These are phyloP conservation scores for Carettochelys insculpta DNA, from an alignment of 2,113 vertebrate genomes.

Conservation along the genomic window DNA sequence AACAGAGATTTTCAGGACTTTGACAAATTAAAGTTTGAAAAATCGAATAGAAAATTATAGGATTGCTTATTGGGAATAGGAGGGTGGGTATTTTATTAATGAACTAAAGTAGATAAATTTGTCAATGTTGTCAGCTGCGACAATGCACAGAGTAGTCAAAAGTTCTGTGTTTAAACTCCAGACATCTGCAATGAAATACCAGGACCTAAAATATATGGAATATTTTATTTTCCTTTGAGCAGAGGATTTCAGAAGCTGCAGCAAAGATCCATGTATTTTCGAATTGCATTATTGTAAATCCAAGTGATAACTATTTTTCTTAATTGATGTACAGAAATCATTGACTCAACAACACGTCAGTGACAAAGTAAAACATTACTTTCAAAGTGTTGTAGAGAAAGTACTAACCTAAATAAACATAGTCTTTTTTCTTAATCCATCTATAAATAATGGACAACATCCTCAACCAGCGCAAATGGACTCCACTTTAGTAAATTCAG, in stretches of 20 bases:
- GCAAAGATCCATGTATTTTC: conserved; percentile 20
- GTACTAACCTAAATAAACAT: conserved; percentile 36
- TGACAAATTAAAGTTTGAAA: conserved; percentile 60
- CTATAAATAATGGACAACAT: conserved; percentile 27
- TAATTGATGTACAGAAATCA: conserved; percentile 64
- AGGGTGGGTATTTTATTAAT: conserved; percentile 34
- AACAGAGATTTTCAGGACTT: conserved; percentile 57
- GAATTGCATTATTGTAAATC: conserved; percentile 55
- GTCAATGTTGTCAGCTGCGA: conserved; percentile 13
- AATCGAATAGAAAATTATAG: not conserved
- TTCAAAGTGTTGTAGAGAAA: conserved; percentile 23
- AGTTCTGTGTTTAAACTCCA: conserved; percentile 28
- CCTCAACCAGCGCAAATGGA: conserved; percentile 54
- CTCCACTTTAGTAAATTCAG: conserved; percentile 1
- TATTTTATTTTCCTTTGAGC: conserved; percentile 46
- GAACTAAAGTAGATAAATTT: conserved; percentile 8
- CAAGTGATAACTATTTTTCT: conserved; percentile 46
- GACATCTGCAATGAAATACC: conserved; percentile 37
- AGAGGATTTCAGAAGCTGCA: conserved; percentile 17
- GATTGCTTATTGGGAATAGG: conserved; percentile 1
- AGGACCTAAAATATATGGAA: conserved; percentile 29
- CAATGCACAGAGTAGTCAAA: conserved; percentile 16
- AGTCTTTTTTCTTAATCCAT: conserved; percentile 43
- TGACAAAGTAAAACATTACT: conserved; percentile 56
- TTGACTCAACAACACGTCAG: conserved; percentile 57